Base-by-base conservation (phyloP, 2,797 vertebrate genomes). In the Mareca penelope region DNA sequence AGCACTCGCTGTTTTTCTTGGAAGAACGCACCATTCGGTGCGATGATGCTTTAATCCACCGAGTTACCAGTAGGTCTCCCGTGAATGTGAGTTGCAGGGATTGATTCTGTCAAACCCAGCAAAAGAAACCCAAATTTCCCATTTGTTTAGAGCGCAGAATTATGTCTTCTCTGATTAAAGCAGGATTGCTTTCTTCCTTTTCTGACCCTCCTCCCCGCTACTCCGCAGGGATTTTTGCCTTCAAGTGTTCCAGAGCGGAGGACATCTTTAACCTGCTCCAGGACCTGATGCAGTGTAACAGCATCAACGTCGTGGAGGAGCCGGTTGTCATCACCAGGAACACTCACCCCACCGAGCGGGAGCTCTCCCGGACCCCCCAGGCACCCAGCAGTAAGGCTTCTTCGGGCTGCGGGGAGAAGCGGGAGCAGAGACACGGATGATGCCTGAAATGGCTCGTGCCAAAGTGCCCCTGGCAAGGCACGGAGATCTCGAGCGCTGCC, bases 241-340 rank as follows among this genome's bases (percentile, higher is more conserved):
- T 99, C 98, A 99, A 99, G 96, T 99, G 99, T 95, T 98, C 99
- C 64, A 98, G 99, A 92, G 99, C 99, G 8, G 99, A 99, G 96
- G 99, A 99, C 92, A 99, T 99, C 97, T 99, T 99, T 97, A 99
- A 99, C 95, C 98, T 99, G 88, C 98, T 99, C 53, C 99, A 99
- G 98, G 99, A 99, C 85, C 98, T 99, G 97, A 99, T 99, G 99
- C 99, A 99, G 93, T 99, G 99, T 89, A 99, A 99, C 98, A 99
- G 99, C 96, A 99, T 99, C 97, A 99, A 98, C 5, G 98, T 99
- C 89, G 98, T 99, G 95, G 99, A 99, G 60, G 99, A 99, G 96
- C 99, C 99, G 0, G 98, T 99, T 95, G 98, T 99, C 96, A 98
- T 99, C 97, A 98, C 98, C 89, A 98, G 98, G 89, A 98, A 97